Conservation (phyloP, 2,888 invertebrate genomes). For the Tetropium fuscum region DNA sequence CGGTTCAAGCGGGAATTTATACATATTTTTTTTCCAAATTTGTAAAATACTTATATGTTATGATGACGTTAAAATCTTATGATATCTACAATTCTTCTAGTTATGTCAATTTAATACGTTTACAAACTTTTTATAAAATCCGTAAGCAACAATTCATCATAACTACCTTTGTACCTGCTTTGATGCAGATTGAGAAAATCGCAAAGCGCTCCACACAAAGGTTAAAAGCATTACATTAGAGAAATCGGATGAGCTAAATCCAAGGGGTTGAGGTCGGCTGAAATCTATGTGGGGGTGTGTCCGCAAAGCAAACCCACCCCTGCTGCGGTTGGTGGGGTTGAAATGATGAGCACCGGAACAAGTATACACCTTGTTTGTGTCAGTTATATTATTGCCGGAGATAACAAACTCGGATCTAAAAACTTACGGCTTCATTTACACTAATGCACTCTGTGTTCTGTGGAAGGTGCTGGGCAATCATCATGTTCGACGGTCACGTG, state of each 20-base stretch:
- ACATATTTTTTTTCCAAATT: too few species aligned
- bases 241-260: slow-evolving; percentile 29
- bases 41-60: too few species aligned
- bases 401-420: slow-evolving; percentile 55
- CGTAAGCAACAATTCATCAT: too few species aligned
- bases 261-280: slow-evolving; percentile 50
- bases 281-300: slow-evolving; percentile 59
- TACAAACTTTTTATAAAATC: too few species aligned
- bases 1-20: too few species aligned
- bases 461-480: slow-evolving; percentile 26
- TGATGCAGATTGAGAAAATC: slow-evolving; percentile 15
- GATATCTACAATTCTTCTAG: too few species aligned
- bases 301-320: slow-evolving; percentile 57
- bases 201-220: slow-evolving; percentile 18
- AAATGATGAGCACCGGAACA: slow-evolving; percentile 59
- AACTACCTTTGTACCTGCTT: too few species aligned
- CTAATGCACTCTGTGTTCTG: slow-evolving; percentile 48
- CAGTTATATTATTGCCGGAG: slow-evolving; percentile 61
- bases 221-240: slow-evolving; percentile 32
- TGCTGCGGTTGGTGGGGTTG: slow-evolving; percentile 57
- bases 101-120: too few species aligned
- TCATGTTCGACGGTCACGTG: slow-evolving; percentile 5
- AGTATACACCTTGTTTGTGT: slow-evolving; percentile 59
- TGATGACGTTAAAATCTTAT: too few species aligned
- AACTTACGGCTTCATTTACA: slow-evolving; percentile 54